Evolutionary conservation across 1,140 invertebrate genomes (phyloP).

Genomic region (Drosophila parvula): DNA sequence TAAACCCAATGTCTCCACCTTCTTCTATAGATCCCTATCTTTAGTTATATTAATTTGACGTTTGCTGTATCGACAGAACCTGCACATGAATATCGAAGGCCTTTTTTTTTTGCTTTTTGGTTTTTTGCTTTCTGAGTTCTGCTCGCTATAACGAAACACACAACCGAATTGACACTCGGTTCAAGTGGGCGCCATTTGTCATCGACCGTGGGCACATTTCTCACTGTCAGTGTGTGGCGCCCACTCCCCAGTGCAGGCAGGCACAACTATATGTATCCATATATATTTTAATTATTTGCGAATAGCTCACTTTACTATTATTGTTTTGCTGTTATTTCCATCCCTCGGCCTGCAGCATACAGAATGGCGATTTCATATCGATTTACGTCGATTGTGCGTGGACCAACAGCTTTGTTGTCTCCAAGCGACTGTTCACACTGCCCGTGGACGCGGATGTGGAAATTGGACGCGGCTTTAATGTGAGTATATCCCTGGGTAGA

Average conservation of each 20-base stretch:
- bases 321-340: conserved; percentile 47
- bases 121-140: conserved; percentile 23
- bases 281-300: conserved; percentile 76
- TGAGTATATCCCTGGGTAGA: conserved; percentile 50
- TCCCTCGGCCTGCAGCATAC: conserved; percentile 60
- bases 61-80: not conserved
- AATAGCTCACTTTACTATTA: conserved; percentile 47
- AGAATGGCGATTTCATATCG: conserved; percentile 84
- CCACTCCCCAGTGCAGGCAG: not conserved
- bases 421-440: conserved; percentile 77
- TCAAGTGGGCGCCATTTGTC: conserved; percentile 77
- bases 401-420: conserved; percentile 83
- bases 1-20: no score
- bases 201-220: conserved; percentile 68
- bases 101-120: conserved; percentile 22
- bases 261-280: conserved; percentile 26
- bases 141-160: conserved; percentile 51
- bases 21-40: not conserved
- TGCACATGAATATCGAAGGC: conserved; percentile 51
- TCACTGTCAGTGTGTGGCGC: conserved; percentile 47
- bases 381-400: conserved; percentile 82
- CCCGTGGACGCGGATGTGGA: conserved; percentile 81
- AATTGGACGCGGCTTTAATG: conserved; percentile 83
- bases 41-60: not conserved
- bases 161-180: conserved; percentile 76